Evolutionary conservation across 1,140 invertebrate genomes (phyloP), one percentile per base, ranked within the genome.

Genomic region (Nomia melanderi): DNA sequence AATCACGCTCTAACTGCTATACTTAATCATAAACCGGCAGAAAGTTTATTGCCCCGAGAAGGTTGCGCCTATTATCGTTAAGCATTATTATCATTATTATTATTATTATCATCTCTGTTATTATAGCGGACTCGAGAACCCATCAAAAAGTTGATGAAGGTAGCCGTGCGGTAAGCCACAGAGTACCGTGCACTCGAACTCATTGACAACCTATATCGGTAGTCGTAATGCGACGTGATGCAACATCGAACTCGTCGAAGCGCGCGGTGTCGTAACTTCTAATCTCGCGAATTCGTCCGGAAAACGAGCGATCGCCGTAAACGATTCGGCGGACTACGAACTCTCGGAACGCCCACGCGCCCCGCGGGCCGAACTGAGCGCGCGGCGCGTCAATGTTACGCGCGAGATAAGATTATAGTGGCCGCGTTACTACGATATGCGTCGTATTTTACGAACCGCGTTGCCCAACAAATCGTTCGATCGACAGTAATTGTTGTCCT

Each of bases 111-210:
- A n/a, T 33, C 29, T 39, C 39, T 64, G 50, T 73, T 57, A 78
- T 78, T 78, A 78, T 36, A 63, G 50, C 31, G 36, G 47, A 50
- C 20, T 39, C 47, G 5, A 12, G 70, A 56, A 33, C 20, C 70
- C 62, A 73, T 78, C 47, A 65, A 64, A 78, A 72, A 63, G 36
- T 56, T 73, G 76, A 59, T 50, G 76, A 78, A 57, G 76, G 69
- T 63, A 72, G 53, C 50, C 29, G n/a, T 73, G 76, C 59, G 76
- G 76, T 78, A 78, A 78, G 60, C 76, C 76, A 53, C 76, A 73
- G 39, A 36, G 70, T 78, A 78, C 70, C 72, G 70, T 72, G 76
- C 60, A 25, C 76, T 44, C 27, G 50, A 29, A 72, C 59, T 78
- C 76, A 78, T 78, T 78, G 71, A 65, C 69, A 73, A 78, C 59